Conservation (phyloP, 2,888 invertebrate species). For the Apamea crenata region DNA sequence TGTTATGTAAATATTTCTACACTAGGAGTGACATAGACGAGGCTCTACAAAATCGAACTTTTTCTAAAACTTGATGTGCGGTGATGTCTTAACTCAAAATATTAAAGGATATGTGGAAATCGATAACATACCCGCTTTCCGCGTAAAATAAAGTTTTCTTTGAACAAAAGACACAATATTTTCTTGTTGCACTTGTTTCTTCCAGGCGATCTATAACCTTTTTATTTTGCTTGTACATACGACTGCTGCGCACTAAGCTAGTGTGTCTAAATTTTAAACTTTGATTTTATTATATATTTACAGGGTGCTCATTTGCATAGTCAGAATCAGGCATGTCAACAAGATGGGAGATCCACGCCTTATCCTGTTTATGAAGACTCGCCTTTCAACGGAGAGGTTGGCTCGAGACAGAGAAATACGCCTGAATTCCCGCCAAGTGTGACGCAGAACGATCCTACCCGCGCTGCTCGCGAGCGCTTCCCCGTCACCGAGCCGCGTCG, state of each 20-base stretch:
- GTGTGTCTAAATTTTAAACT: not conserved
- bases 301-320: slow-evolving; percentile 79
- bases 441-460: slow-evolving; percentile 69
- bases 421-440: slow-evolving; percentile 73
- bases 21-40: not conserved
- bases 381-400: slow-evolving; percentile 76
- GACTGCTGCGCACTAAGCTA: not conserved
- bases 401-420: slow-evolving; percentile 72
- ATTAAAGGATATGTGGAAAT: not conserved
- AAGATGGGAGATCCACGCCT: slow-evolving; percentile 83
- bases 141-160: not conserved
- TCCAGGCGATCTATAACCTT: not conserved
- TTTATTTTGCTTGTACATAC: not conserved
- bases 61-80: not conserved
- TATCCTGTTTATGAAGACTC: slow-evolving; percentile 83
- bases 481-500: slow-evolving; percentile 73
- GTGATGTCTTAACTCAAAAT: not conserved
- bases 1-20: slow-evolving; percentile 30
- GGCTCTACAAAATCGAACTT: not conserved
- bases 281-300: slow-evolving; percentile 62
- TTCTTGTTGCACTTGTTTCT: slow-evolving; percentile 1
- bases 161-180: not conserved
- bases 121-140: not conserved
- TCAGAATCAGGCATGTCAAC: slow-evolving; percentile 79
- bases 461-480: slow-evolving; percentile 73